Evolutionary conservation across 2,113 vertebrate genomes (phyloP).

Genomic region (Acanthochromis polyacanthus): DNA sequence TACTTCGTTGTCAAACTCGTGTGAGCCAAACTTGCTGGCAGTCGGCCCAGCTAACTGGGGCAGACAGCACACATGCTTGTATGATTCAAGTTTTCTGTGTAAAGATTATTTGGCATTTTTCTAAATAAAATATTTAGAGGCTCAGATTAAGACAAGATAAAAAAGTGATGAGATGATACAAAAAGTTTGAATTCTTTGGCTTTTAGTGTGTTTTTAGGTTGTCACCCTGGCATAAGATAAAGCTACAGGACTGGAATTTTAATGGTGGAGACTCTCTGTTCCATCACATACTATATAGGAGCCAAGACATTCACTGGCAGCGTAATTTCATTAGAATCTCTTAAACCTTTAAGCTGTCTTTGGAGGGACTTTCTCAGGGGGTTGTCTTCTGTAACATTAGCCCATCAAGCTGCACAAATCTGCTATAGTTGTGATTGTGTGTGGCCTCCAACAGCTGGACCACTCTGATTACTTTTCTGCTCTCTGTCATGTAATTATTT

Average conservation of each 20-base stretch:
- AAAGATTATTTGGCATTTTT: not conserved
- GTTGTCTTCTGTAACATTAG: constrained; percentile 55
- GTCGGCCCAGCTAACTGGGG: not conserved
- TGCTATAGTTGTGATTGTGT: constrained; percentile 2
- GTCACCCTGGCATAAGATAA: constrained; percentile 35
- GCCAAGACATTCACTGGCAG: constrained; percentile 41
- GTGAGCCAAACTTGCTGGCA: constrained; percentile 27
- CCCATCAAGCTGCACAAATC: constrained; percentile 39
- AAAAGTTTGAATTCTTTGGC: not conserved
- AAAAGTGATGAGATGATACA: not conserved
- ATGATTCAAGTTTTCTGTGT: constrained; percentile 1
- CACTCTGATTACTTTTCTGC: constrained; percentile 42
- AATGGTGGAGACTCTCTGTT: constrained; percentile 43
- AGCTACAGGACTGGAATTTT: constrained; percentile 47
- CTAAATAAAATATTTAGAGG: constrained; percentile 25
- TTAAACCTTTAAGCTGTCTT: constrained; percentile 61
- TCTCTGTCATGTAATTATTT: constrained; percentile 49
- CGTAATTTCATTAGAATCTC: constrained; percentile 67
- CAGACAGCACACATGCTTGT: not conserved
- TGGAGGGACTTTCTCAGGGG: constrained; percentile 57
- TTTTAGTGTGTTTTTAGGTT: constrained; percentile 19
- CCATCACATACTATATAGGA: constrained; percentile 30
- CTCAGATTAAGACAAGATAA: not conserved
- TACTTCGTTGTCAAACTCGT: constrained; percentile 29
- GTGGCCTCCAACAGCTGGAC: constrained; percentile 57